phyloP scores from a whole-genome alignment of 2,888 invertebrate genomes.

The Nebria brevicollis region DNA sequence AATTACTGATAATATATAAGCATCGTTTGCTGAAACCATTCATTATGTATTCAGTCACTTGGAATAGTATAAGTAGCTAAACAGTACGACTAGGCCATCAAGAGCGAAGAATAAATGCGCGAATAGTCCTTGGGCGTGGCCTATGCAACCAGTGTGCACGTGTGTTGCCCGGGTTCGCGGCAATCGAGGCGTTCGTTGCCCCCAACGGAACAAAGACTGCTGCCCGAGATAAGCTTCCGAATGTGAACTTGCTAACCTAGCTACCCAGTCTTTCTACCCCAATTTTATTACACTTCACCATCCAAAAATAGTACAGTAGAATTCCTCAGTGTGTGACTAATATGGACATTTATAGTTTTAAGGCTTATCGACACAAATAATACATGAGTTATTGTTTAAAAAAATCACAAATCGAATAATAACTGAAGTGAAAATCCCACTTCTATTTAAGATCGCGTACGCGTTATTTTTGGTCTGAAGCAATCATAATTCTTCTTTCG shows the following conservation, averaged over 20 bases:
- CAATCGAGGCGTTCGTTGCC: constrained; percentile 23
- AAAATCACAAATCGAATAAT: no score
- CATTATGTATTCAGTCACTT: background rate
- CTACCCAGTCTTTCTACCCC: background rate
- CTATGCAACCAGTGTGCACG: constrained; percentile 21
- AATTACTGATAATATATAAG: constrained; percentile 4
- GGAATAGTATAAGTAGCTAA: background rate
- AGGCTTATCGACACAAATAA: background rate
- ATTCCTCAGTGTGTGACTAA: no score
- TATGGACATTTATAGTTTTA: no score
- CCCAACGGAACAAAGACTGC: constrained; percentile 10
- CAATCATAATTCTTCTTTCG: no score
- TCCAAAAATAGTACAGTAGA: background rate
- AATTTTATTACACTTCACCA: background rate
- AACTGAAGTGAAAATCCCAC: no score
- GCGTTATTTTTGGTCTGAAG: no score
- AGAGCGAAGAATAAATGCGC: background rate
- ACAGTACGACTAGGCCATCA: background rate
- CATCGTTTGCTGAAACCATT: background rate
- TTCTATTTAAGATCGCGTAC: no score
- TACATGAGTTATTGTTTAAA: background rate
- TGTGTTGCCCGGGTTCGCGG: constrained; percentile 23
- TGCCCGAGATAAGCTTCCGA: constrained; percentile 2
- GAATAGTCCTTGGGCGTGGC: constrained; percentile 21
- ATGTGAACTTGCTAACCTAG: background rate